phyloP scores from a whole-genome alignment of 2,113 vertebrate genomes.

The Emberiza fucata region DNA sequence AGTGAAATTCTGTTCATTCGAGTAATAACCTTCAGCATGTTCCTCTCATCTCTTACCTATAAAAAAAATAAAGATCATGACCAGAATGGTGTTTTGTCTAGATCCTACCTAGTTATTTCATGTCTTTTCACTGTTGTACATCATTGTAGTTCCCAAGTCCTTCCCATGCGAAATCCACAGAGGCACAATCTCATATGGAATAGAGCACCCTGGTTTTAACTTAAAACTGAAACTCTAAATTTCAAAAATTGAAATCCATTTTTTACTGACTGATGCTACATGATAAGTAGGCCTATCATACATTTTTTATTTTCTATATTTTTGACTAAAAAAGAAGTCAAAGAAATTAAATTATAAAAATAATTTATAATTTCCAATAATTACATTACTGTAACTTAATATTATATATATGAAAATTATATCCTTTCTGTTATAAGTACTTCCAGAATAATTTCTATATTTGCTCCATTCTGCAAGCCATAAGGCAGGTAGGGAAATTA shows the following conservation, averaged over 20 bases:
- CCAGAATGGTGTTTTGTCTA: background rate
- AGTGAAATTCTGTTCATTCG: slow-evolving; percentile 88
- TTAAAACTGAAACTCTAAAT: background rate
- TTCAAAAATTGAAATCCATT: background rate
- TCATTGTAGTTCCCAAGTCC: background rate
- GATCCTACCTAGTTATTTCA: background rate
- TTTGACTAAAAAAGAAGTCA: background rate
- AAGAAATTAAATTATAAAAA: background rate
- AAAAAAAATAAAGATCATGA: background rate
- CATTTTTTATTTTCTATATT: background rate
- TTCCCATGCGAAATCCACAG: background rate
- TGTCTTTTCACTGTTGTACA: background rate
- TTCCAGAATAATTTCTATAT: background rate
- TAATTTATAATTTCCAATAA: background rate
- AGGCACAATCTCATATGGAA: background rate
- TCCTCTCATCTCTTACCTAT: slow-evolving; percentile 91
- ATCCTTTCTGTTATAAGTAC: background rate
- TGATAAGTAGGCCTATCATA: background rate
- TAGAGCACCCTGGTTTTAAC: background rate
- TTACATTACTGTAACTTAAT: background rate
- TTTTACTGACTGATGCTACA: background rate
- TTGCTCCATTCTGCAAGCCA: background rate
- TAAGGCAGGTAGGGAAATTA: background rate
- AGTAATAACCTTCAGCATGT: slow-evolving; percentile 93
- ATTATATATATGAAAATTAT: background rate